Conservation (phyloP, 2,113 vertebrate species). For the Cairina moschata region DNA sequence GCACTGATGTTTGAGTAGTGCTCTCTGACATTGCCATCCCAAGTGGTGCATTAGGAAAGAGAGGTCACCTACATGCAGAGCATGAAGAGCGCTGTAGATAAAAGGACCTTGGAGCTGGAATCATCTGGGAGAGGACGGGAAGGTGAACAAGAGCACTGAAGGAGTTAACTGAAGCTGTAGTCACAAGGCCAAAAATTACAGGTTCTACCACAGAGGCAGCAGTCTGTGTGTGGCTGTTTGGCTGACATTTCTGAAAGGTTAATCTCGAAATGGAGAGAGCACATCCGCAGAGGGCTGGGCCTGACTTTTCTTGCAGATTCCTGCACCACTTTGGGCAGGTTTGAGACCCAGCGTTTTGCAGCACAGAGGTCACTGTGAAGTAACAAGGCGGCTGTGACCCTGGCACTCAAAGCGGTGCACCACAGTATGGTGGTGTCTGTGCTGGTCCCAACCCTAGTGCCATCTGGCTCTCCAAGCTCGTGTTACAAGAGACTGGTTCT, state of each 20-base stretch:
- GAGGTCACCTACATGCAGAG: neutral
- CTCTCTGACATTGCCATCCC: conserved; percentile 10
- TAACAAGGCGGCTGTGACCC: neutral
- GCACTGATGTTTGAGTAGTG: neutral
- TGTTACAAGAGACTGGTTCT: neutral
- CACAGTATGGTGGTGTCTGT: rapidly evolving
- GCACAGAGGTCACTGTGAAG: neutral
- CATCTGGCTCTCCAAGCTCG: neutral
- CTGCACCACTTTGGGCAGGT: neutral
- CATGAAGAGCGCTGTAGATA: neutral
- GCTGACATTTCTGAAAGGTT: conserved; percentile 64
- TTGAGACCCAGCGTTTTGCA: neutral
- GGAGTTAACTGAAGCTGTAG: conserved; percentile 42
- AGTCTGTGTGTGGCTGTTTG: neutral
- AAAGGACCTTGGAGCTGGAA: neutral
- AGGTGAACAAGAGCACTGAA: neutral
- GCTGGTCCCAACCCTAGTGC: neutral
- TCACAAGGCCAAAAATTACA: neutral
- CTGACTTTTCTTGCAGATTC: neutral
- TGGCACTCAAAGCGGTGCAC: neutral
- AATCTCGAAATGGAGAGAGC: conserved; percentile 9
- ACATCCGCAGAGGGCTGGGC: neutral
- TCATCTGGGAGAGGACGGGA: neutral
- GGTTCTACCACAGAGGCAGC: neutral
- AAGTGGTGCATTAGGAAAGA: neutral